Base-by-base conservation (phyloP, 2,888 invertebrate species). In the Andrena fulva region DNA sequence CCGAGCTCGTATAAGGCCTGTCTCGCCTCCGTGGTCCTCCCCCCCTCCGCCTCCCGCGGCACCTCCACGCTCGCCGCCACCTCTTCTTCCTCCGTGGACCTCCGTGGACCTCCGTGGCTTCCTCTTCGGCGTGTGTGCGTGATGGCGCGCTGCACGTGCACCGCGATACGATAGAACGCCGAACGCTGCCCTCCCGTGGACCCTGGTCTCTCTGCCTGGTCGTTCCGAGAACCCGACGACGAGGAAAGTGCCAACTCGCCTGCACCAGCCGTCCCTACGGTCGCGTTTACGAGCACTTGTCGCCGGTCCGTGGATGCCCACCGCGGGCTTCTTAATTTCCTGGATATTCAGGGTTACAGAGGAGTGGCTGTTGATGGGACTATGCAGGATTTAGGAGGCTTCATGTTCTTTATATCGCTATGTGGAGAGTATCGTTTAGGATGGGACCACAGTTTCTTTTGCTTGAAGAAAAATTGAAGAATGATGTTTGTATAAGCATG, bases 1-100 rank as follows among this genome's bases (percentile, higher is more conserved):
- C 90, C 90, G 88, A 84, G 89, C 89, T 87, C 91, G 87, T 90
- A 90, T 89, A 90, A 88, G 87, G 89, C 84, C 85, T 85, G 90
- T 85, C 87, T 89, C 82, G 85, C 84, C 84, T 86, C 71, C 77
- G 73, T 75, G 74, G 67, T 82, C 80, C 78, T 69, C 83, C 77
- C 10, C 3, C 2, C 35, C 72, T 68, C 56, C 68, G 64, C 80
- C 75, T 5, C 16, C 52, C 66, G 29, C 66, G 29, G 29, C 67
- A 16, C n/a, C 50, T 31, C 66, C 10, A 27, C 31, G 56, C 56
- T 24, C 1, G 4, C 24, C 24, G 10, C 56, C 56, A 24, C 56
- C 56, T 52, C 52, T 20, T 56, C 56, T 42, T 42, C 48, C 64
- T 59, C 70, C 59, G 42, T 69, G 72, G 52, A 56, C 67, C 56